Conservation (phyloP, 2,888 invertebrate species). For the Horisme vitalbata region DNA sequence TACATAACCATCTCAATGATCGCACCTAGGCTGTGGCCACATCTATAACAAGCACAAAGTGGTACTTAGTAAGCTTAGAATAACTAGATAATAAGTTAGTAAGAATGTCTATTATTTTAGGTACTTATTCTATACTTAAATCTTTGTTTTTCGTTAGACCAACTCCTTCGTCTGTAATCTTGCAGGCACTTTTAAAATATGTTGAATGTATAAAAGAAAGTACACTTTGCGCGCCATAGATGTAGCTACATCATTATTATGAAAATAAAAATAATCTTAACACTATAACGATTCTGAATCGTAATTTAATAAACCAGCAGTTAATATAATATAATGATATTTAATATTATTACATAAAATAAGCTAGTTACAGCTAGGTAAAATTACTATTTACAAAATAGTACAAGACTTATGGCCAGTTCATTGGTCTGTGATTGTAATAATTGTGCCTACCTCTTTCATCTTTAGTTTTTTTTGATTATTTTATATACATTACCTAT, state of each 20-base stretch:
- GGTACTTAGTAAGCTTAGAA: too few species aligned
- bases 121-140: too few species aligned
- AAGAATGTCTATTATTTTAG: too few species aligned
- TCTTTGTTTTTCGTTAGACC: too few species aligned
- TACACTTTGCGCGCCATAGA: neutral
- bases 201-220: too few species aligned
- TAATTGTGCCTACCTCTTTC: too few species aligned
- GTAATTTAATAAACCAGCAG: slow-evolving; percentile 51
- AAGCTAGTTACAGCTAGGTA: slow-evolving; percentile 52
- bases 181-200: too few species aligned
- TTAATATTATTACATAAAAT: slow-evolving; percentile 43
- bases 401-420: slow-evolving; percentile 13
- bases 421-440: neutral
- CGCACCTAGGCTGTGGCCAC: slow-evolving; percentile 41
- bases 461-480: too few species aligned
- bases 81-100: too few species aligned
- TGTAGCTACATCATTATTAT: neutral
- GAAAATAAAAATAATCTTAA: slow-evolving; percentile 44
- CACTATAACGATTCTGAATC: slow-evolving; percentile 70
- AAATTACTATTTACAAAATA: slow-evolving; percentile 37
- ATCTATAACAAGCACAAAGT: neutral
- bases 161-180: too few species aligned
- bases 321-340: slow-evolving; percentile 64
- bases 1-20: slow-evolving; percentile 47
- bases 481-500: too few species aligned